Percentiles rank a stretch among this genome's conserved stretches.
phyloP scores from a whole-genome alignment of 2,113 vertebrate species.

The Ailuropoda melanoleuca region DNA sequence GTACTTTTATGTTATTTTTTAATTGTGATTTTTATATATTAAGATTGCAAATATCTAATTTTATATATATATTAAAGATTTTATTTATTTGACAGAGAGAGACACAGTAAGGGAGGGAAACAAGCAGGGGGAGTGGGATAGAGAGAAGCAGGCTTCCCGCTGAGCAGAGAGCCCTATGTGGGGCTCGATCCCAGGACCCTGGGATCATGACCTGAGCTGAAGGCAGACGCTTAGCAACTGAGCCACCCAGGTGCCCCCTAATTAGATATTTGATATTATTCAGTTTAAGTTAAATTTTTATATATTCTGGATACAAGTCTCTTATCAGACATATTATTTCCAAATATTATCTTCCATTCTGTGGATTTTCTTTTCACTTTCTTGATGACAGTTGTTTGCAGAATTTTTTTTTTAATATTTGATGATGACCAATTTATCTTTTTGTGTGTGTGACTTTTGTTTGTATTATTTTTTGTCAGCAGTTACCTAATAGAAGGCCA shows the following conservation, averaged over 20 bases:
- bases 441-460: neutral
- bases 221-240: too few species aligned
- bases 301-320: neutral
- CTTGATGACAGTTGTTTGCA: neutral
- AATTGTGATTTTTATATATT: neutral
- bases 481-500: neutral
- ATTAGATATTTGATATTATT: neutral
- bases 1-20: neutral
- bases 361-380: neutral
- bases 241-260: too few species aligned
- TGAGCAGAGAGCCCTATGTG: too few species aligned
- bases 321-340: neutral
- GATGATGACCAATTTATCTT: neutral
- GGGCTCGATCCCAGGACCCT: too few species aligned
- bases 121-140: too few species aligned
- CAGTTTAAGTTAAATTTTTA: neutral
- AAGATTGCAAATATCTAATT: neutral
- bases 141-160: too few species aligned
- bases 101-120: too few species aligned
- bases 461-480: neutral
- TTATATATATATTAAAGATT: too few species aligned
- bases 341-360: neutral
- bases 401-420: neutral
- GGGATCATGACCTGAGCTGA: too few species aligned
- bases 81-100: too few species aligned